Conservation (phyloP, 2,113 vertebrate genomes). For the Mastomys coucha region DNA sequence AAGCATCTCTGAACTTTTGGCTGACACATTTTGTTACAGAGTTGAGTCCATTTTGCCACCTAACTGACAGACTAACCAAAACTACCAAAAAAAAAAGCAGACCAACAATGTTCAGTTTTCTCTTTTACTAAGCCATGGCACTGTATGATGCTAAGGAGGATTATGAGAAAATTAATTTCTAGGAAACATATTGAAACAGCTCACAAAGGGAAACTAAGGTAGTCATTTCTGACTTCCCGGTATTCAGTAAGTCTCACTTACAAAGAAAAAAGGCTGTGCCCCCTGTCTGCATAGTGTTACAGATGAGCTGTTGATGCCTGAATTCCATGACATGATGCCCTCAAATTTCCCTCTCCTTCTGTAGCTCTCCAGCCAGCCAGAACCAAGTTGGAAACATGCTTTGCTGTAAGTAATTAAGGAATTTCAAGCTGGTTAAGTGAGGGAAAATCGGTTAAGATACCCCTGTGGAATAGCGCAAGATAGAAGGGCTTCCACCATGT, state of each 20-base stretch:
- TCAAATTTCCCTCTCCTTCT: not conserved
- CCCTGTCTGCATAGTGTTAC: not conserved
- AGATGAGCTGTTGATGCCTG: not conserved
- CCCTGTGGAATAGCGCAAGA: not conserved
- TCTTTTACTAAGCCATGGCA: conserved; percentile 30
- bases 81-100: not conserved
- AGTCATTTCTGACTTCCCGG: not conserved
- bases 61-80: not conserved
- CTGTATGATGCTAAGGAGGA: not conserved
- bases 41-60: not conserved
- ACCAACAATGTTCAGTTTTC: not conserved
- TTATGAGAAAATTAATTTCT: conserved; percentile 9
- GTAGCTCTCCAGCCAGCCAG: not conserved
- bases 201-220: not conserved
- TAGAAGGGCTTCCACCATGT: not conserved
- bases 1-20: not conserved
- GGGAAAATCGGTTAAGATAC: not conserved
- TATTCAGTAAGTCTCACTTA: not conserved
- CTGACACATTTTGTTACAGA: not conserved
- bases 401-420: conserved; percentile 67
- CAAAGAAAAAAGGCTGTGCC: not conserved
- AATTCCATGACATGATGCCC: not conserved
- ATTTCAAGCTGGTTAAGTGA: not conserved
- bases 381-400: conserved; percentile 47
- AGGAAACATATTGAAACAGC: not conserved